Evolutionary conservation across 2,113 vertebrate genomes (phyloP).

Genomic region (Cyprinodon tularosa): DNA sequence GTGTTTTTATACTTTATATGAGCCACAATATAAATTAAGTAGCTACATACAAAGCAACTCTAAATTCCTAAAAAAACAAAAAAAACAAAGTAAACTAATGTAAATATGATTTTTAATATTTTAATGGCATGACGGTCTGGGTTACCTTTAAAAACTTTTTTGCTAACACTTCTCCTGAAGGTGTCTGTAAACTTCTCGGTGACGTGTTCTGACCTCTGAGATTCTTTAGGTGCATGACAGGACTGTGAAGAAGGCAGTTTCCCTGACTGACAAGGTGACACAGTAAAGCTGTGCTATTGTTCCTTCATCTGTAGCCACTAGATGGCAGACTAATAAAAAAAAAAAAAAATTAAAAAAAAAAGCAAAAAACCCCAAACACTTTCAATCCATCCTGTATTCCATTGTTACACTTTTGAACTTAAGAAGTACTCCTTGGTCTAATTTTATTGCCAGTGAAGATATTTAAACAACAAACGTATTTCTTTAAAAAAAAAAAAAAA

Average conservation of each 20-base stretch:
- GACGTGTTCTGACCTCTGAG: conserved; percentile 30
- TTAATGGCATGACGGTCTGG: background rate
- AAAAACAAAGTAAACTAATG: too few species aligned
- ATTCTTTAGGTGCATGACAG: conserved; percentile 29
- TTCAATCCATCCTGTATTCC: too few species aligned
- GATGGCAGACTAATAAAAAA: conserved; percentile 38
- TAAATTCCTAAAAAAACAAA: background rate
- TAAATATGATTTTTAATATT: background rate
- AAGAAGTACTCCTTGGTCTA: background rate
- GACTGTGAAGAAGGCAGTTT: conserved; percentile 27
- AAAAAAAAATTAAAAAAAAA: too few species aligned
- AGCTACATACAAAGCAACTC: background rate
- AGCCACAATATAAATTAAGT: background rate
- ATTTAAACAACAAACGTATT: too few species aligned
- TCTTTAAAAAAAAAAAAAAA: too few species aligned
- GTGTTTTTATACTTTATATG: too few species aligned
- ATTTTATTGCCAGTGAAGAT: too few species aligned
- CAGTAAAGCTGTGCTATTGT: conserved; percentile 21
- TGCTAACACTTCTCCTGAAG: conserved; percentile 30
- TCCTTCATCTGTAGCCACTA: conserved; percentile 37
- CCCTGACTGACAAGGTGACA: conserved; percentile 41
- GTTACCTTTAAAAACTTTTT: conserved; percentile 11
- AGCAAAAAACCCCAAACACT: too few species aligned
- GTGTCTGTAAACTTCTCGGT: conserved; percentile 23
- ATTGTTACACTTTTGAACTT: too few species aligned